Evolutionary conservation across 2,888 invertebrate species (phyloP).

Genomic region (Drosophila nigritarsus): DNA sequence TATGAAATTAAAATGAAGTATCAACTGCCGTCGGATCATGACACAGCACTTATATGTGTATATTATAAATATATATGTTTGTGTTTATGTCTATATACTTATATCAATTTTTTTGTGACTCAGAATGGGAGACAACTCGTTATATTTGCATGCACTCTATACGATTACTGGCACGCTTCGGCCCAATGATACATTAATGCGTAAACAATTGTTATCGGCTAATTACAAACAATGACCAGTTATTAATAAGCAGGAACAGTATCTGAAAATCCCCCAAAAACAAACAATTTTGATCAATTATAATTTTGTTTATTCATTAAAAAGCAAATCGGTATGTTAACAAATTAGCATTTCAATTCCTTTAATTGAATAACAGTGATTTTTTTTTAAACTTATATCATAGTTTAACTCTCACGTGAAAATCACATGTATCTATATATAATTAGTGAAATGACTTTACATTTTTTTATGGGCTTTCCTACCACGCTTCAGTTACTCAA

Average conservation of each 20-base stretch:
- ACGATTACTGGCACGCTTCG: conserved; percentile 32
- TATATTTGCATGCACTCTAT: conserved; percentile 38
- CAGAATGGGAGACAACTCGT: conserved; percentile 27
- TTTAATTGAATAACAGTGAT: neutral
- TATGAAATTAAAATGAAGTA: conserved; percentile 76
- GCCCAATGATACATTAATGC: conserved; percentile 24
- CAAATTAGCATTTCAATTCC: neutral
- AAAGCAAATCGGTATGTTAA: neutral
- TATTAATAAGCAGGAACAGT: conserved; percentile 33
- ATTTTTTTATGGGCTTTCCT: neutral
- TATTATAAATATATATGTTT: neutral
- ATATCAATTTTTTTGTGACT: conserved; percentile 31
- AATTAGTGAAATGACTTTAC: conserved; percentile 23
- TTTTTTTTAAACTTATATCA: neutral
- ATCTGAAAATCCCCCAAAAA: neutral
- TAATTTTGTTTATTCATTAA: neutral
- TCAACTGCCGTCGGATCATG: conserved; percentile 49
- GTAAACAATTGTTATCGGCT: conserved; percentile 44
- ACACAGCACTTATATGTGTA: conserved; percentile 43
- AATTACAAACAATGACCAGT: conserved; percentile 45
- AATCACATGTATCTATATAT: conserved; percentile 2
- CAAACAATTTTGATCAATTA: neutral
- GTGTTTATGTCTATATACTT: neutral
- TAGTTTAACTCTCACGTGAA: conserved; percentile 2
- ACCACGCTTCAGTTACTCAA: conserved; percentile 18